Evolutionary conservation across 2,113 vertebrate genomes (phyloP), one percentile per base, ranked within the genome.

Genomic region (Nesogale talazaci): DNA sequence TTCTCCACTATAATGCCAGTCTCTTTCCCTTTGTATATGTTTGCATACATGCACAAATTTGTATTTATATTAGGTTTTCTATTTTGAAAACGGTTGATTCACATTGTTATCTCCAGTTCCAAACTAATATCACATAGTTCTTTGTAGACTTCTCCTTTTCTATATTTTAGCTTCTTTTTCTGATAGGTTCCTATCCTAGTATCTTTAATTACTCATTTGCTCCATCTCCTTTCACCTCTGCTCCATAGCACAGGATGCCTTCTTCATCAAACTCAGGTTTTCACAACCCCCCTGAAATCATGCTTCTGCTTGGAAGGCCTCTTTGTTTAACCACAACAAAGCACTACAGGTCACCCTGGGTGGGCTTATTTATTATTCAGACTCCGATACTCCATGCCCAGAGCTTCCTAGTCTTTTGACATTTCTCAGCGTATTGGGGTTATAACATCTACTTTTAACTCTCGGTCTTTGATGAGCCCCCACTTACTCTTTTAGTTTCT

Each of bases 201-300:
- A 78, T 83, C 82, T 65, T 83, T 88, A 70, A 76, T 83, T 92
- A 65, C 46, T 83, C 67, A 76, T 36, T 65, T 93, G 56, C 40
- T 81, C 63, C 34, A 57, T 67, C 40, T 29, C 1, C 46, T 25
- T 22, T 84, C 40, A 61, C n/a, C 70, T 27, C 76, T 69, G 14
- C 16, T 3, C 1, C 2, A 12, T 61, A 19, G n/a, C 1, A 38
- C 6, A 19, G 86, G 42, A 65, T 16, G 20, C 4, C 5, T 1
- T 34, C 38, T n/a, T 82, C 22, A 40, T 5, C 4, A 82, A 86
- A 76, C 16, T 63, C 6, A 82, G 12, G 31, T 17, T 84, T 20
- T 86, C 29, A 84, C 22, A 70, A 31, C 9, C 6, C 2, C 80
- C 29, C 20, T 2, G 42, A 76, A 22, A 23, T 20, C 12, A 78